Evolutionary conservation across 1,140 invertebrate species (phyloP), one percentile per base, ranked within the genome.

Genomic region (Lasioglossum baleicum): DNA sequence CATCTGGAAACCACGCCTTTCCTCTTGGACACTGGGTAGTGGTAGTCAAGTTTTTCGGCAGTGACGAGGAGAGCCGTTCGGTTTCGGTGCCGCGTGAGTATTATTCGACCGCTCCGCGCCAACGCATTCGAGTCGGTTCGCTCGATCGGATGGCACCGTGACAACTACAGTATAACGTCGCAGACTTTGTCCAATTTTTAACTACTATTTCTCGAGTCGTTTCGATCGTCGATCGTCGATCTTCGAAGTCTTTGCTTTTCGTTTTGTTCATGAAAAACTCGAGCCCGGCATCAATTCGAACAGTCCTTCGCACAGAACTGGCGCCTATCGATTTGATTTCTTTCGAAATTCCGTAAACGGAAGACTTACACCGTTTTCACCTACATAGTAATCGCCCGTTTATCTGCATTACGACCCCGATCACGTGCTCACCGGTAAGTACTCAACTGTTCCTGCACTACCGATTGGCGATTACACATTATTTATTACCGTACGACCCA

Each of bases 51-150:
- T 85, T 86, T 86, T 86, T 86, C 73, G 85, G 61, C 68, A 76
- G 66, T 63, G 56, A 61, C 51, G 44, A 65, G 35, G 26, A 26
- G 26, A 26, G 3, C 22, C 65, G 67, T 58, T 61, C 44, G 42
- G 56, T 26, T 58, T 61, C 44, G 42, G 56, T 26, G 48, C 31
- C 51, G 40, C 75, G 22, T 15, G 61, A 58, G 53, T 79, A 81
- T 83, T 86, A 85, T 80, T 85, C 84, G 83, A 82, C 85, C 84
- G 85, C 84, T 85, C 85, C 84, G 85, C 84, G 76, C 77, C 69
- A 80, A 83, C 85, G 84, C 84, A 77, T 76, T 85, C 81, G 84
- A 83, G 84, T 77, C 69, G 70, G 74, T 66, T 71, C 80, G 74
- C 60, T 70, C 73, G 84, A 58, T 65, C 72, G 80, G 35, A 67